phyloP scores from a whole-genome alignment of 2,797 vertebrate genomes.

The Alfaro cultratus region DNA sequence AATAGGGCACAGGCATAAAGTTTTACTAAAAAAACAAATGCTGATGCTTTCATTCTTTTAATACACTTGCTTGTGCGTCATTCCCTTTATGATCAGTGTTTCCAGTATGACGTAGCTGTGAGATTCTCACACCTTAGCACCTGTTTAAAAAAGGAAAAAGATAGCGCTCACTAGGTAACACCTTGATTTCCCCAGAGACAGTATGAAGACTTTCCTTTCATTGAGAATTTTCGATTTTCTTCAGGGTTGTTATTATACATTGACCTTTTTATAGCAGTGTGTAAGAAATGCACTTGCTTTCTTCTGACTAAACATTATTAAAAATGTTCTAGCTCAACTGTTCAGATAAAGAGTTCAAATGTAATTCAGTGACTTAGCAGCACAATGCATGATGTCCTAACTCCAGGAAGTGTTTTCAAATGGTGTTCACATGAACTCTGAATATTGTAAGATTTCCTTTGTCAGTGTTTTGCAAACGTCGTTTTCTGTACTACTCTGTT shows the following conservation, averaged over 20 bases:
- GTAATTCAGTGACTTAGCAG: not conserved
- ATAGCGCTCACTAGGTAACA: not conserved
- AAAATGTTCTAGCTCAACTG: not conserved
- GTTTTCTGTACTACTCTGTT: not conserved
- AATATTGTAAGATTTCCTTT: not conserved
- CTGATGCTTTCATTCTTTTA: not conserved
- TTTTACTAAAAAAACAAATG: not conserved
- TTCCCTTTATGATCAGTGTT: not conserved
- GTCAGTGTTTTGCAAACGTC: not conserved
- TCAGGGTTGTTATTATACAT: not conserved
- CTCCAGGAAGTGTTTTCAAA: not conserved
- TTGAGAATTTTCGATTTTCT: not conserved
- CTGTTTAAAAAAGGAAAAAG: not conserved
- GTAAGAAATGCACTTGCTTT: not conserved
- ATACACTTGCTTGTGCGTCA: not conserved
- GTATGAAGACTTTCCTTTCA: not conserved
- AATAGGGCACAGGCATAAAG: not conserved
- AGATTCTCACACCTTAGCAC: not conserved
- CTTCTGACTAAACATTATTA: not conserved
- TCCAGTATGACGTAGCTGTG: not conserved
- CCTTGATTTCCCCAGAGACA: not conserved
- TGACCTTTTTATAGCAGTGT: not conserved
- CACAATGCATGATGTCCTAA: not conserved
- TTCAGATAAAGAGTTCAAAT: slow-evolving; percentile 7
- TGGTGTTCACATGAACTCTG: no score